Conservation (phyloP, 2,797 vertebrate genomes). For the Mionectes olivaceus region DNA sequence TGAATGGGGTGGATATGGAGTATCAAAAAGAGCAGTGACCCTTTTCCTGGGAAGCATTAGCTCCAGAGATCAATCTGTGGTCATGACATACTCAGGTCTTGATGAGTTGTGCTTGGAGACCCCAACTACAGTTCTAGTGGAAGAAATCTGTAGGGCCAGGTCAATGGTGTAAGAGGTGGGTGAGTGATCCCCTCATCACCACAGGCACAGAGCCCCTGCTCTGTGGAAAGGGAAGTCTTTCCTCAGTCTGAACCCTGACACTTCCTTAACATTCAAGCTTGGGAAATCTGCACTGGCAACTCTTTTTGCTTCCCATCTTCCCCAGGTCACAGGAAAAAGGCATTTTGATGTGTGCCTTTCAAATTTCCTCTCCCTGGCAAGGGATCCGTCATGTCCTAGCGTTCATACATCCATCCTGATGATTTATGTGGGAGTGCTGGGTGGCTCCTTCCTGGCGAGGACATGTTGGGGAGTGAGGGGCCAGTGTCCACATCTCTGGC, state of each 20-base stretch:
- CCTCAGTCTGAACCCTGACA: neutral
- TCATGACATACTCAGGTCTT: neutral
- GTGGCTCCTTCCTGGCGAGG: neutral
- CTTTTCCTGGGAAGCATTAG: slow-evolving; percentile 26
- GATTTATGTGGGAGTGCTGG: neutral
- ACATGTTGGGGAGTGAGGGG: neutral
- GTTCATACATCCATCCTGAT: accelerated
- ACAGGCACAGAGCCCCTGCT: neutral
- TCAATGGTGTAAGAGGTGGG: neutral
- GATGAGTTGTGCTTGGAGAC: neutral
- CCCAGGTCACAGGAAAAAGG: neutral
- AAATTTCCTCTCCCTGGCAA: neutral
- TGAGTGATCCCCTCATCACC: neutral
- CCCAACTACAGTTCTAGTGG: neutral
- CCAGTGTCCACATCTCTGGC: neutral
- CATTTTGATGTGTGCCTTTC: accelerated
- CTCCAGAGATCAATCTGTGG: slow-evolving; percentile 8
- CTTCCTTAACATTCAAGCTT: neutral
- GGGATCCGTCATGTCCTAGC: neutral
- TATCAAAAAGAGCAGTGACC: slow-evolving; percentile 48
- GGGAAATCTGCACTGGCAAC: neutral
- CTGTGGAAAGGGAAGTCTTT: neutral
- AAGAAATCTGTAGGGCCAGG: neutral
- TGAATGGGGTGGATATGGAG: slow-evolving; percentile 37
- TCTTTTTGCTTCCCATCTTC: neutral